Evolutionary conservation across 2,888 invertebrate species (phyloP).

Genomic region (Epinotia brunnichana): DNA sequence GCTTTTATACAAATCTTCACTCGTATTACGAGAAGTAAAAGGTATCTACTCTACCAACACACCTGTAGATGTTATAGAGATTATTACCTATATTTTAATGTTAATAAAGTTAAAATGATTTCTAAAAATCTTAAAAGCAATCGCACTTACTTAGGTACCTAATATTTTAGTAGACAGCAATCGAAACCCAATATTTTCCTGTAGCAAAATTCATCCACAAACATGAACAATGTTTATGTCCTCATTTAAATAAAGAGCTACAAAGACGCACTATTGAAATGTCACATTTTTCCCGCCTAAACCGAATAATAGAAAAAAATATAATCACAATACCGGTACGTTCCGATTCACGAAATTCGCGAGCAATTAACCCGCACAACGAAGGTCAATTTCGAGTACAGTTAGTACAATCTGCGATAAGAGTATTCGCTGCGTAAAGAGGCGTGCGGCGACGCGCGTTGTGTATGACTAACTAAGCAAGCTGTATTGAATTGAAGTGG

Average conservation of each 20-base stretch:
- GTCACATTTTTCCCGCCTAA: slow-evolving; percentile 36
- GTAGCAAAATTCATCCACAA: slow-evolving; percentile 5
- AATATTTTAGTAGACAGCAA: background rate
- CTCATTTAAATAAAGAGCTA: slow-evolving; percentile 4
- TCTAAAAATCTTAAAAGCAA: background rate
- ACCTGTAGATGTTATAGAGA: too few species aligned
- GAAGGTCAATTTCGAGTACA: slow-evolving; percentile 28
- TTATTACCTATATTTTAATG: background rate
- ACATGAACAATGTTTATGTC: slow-evolving; percentile 1
- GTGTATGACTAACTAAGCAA: slow-evolving; percentile 33
- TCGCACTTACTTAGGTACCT: background rate
- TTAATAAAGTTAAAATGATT: background rate
- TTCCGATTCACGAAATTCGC: slow-evolving; percentile 20
- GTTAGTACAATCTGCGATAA: slow-evolving; percentile 2
- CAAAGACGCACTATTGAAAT: slow-evolving; percentile 11
- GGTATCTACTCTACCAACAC: too few species aligned
- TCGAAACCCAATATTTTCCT: slow-evolving; percentile 5
- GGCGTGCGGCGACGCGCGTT: slow-evolving; percentile 29
- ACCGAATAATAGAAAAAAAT: background rate
- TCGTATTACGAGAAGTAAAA: too few species aligned
- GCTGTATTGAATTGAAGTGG: slow-evolving; percentile 28
- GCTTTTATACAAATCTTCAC: background rate
- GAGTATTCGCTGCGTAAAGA: slow-evolving; percentile 7
- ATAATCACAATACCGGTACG: slow-evolving; percentile 2
- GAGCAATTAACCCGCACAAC: slow-evolving; percentile 27